Evolutionary conservation across 2,888 invertebrate species (phyloP), one percentile per base, ranked within the genome.

Genomic region (Horisme vitalbata): DNA sequence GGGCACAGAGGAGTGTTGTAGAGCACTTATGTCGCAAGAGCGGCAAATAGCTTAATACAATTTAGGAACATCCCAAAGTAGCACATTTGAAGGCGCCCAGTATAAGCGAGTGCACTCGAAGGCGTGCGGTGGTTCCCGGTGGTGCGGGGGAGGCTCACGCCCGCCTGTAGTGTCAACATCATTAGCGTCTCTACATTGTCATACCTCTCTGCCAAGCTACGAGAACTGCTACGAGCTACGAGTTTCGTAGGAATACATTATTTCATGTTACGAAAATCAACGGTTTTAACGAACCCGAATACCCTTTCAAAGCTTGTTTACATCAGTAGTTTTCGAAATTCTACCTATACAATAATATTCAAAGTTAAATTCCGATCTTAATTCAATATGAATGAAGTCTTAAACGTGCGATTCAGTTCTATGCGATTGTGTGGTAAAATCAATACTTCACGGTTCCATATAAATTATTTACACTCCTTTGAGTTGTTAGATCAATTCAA

Each of bases 121-220:
- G 62, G 53, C 50, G 55, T 55, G 59, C 53, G 59, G 50, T 47
- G 57, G 47, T 44, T 47, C 52, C 26, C 47, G 41, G 60, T 54
- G 59, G 54, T 52, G 60, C 53, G 59, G 60, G 65, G 58, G 63
- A 61, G 72, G 70, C 68, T 68, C 68, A 65, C 78, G 75, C 71
- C 66, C 68, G 68, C 67, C 67, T 80, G 75, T 82, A 82, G 83
- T 84, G 83, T 84, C 85, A 86, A 87, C 84, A 85, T 87, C 85
- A 84, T 86, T 85, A 85, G 82, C 68, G 76, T 24, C 31, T 28
- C 63, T 68, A 71, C 75, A 72, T 69, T 74, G 74, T 69, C 65
- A 69, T 63, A 52, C 57, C 67, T 74, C 73, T 68, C 66, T 58
- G 66, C 68, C 61, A 47, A 58, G 75, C 76, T 76, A 77, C 78